These are phyloP conservation scores for Elymnias hypermnestra DNA, from an alignment of 1,140 invertebrate species.

Conservation along the genomic window DNA sequence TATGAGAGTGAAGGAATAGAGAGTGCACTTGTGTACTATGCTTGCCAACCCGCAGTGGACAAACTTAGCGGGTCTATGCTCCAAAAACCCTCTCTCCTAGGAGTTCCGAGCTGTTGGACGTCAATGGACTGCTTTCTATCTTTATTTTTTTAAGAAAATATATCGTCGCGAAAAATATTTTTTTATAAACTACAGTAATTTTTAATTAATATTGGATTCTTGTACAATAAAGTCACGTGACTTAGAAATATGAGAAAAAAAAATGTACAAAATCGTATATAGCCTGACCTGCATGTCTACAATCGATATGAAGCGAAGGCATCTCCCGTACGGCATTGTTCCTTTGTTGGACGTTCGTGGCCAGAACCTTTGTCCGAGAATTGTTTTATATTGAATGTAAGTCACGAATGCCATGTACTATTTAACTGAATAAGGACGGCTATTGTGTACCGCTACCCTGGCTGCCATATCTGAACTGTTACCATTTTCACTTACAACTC, in stretches of 20 bases:
- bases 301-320: constrained; percentile 67
- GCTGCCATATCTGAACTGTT: constrained; percentile 36
- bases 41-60: too few species aligned
- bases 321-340: constrained; percentile 65
- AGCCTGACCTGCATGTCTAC: constrained; percentile 42
- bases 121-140: too few species aligned
- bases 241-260: constrained; percentile 1
- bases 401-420: constrained; percentile 70
- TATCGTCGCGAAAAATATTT: too few species aligned
- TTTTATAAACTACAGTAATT: too few species aligned
- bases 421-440: constrained; percentile 65
- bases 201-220: too few species aligned
- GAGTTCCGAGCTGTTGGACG: too few species aligned
- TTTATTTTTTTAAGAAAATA: too few species aligned
- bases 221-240: too few species aligned
- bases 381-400: constrained; percentile 74
- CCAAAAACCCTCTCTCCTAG: too few species aligned
- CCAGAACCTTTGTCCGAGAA: constrained; percentile 70
- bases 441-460: constrained; percentile 40
- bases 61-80: too few species aligned
- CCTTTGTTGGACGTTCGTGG: constrained; percentile 66
- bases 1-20: too few species aligned
- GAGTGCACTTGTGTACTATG: too few species aligned
- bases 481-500: constrained; percentile 50
- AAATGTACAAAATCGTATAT: constrained; percentile 20